Conservation (phyloP, 2,797 vertebrate genomes). For the Columba guinea region DNA sequence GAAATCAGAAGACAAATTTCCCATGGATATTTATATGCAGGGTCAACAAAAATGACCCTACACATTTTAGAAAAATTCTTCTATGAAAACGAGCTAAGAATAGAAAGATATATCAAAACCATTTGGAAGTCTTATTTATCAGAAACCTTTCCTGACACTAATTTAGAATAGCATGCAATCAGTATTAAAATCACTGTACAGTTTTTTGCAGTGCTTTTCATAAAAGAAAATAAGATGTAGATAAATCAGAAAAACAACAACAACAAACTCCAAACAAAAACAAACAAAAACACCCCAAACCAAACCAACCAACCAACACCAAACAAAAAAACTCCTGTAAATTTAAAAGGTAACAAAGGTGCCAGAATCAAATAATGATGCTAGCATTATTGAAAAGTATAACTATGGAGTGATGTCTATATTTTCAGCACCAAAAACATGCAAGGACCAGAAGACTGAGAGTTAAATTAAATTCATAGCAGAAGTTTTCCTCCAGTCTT, state of each 20-base stretch:
- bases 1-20: constrained; percentile 4
- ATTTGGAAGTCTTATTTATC: neutral
- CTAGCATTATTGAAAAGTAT: neutral
- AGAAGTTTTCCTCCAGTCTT: neutral
- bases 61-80: neutral
- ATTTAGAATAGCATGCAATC: neutral
- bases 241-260: neutral
- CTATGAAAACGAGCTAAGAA: neutral
- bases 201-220: neutral
- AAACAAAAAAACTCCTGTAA: neutral
- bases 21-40: neutral
- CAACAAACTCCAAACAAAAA: too few relatives aligned
- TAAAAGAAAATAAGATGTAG: neutral
- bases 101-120: constrained; percentile 9
- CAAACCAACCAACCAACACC: too few relatives aligned
- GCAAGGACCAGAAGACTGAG: neutral
- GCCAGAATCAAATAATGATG: neutral
- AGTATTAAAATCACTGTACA: neutral
- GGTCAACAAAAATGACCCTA: neutral
- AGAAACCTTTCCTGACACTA: neutral
- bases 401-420: neutral
- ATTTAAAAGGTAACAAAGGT: neutral
- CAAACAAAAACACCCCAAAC: too few relatives aligned
- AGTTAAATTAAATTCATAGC: neutral
- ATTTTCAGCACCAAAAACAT: neutral